Percentiles rank a stretch among this genome's conserved stretches.
phyloP scores from a whole-genome alignment of 2,888 invertebrate genomes.

The Thecocarcelia acutangulata region DNA sequence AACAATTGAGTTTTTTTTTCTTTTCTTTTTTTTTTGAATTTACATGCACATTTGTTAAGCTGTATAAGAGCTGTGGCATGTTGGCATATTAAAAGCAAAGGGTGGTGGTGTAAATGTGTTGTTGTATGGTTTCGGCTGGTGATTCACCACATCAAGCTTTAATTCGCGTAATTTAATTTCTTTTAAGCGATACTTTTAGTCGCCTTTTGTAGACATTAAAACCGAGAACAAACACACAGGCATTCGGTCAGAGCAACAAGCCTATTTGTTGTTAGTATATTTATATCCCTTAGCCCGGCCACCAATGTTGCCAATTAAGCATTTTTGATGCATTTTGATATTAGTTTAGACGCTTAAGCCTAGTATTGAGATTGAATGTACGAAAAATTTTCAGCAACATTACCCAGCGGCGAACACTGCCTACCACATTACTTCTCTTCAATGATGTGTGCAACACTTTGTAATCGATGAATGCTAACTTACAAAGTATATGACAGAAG shows the following conservation, averaged over 20 bases:
- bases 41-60: slow-evolving; percentile 43
- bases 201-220: slow-evolving; percentile 61
- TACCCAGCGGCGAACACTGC: too few species aligned
- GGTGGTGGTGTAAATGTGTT: slow-evolving; percentile 47
- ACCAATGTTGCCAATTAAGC: slow-evolving; percentile 1
- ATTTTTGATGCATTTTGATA: too few species aligned
- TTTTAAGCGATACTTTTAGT: slow-evolving; percentile 62
- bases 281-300: slow-evolving; percentile 53
- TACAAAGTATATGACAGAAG: too few species aligned
- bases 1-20: slow-evolving; percentile 22
- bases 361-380: too few species aligned
- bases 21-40: slow-evolving; percentile 19
- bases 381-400: too few species aligned
- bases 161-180: slow-evolving; percentile 67
- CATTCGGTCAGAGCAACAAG: slow-evolving; percentile 2
- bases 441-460: too few species aligned
- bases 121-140: slow-evolving; percentile 41
- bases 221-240: slow-evolving; percentile 40
- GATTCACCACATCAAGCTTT: slow-evolving; percentile 66
- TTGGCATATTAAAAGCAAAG: slow-evolving; percentile 4
- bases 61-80: slow-evolving; percentile 31
- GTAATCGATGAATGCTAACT: too few species aligned
- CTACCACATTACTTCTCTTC: too few species aligned
- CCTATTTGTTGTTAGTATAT: slow-evolving; percentile 39
- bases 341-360: too few species aligned